Evolutionary conservation across 2,113 vertebrate genomes (phyloP), one percentile per base, ranked within the genome.

Genomic region (Falco punctatus): DNA sequence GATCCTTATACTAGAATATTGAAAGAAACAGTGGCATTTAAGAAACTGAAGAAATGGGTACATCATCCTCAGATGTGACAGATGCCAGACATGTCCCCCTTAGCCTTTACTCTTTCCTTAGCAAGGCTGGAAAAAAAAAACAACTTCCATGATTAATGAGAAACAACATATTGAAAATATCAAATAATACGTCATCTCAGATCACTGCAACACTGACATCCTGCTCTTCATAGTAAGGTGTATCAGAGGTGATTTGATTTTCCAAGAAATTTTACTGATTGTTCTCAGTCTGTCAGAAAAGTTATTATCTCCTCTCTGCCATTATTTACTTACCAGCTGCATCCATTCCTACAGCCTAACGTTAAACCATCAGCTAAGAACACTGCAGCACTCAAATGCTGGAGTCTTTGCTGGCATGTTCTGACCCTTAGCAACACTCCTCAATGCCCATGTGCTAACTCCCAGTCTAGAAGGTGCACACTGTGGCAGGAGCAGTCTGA

Each of bases 281-380:
- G 33, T 9, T 71, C 58, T 52, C 28, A 80, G 30, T 57, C 52
- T 51, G 58, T 81, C 81, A 94, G 74, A 95, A 61, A 42, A 49
- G 61, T 95, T 79, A 66, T 88, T 91, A 94, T 81, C 70, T 94
- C 61, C 11, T 51, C 64, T 54, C 64, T 75, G 23, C 24, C 49
- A 14, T 24, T 80, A 71, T 88, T 81, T 52, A 33, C 30, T 57
- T 16, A 46, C 49, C 19, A 94, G 51, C n/a, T 14, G 12, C 67
- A 93, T 89, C 72, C 73, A 58, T 90, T 94, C 80, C 77, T 90
- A 83, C 46, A 81, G 38, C 15, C 62, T 84, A 5, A 80, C 55
- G 77, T 95, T 93, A 88, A 97, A 92, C 73, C 75, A 61, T 81
- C 78, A 94, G 67, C 87, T 73, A 90, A 65, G 91, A 88, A 48